phyloP scores from a whole-genome alignment of 2,888 invertebrate species.

The Hololepta plana region DNA sequence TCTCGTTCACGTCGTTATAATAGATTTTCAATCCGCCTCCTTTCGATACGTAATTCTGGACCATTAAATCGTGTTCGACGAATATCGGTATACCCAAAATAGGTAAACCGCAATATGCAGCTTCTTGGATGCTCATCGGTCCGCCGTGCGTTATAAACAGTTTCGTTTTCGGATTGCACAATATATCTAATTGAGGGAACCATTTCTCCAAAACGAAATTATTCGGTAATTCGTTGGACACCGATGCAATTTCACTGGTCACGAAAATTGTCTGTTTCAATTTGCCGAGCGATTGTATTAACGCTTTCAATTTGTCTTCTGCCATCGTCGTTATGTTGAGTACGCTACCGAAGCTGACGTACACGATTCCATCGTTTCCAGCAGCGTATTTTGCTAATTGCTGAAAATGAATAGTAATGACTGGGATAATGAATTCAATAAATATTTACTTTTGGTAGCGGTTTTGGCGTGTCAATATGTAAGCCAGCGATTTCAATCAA shows the following conservation, averaged over 20 bases:
- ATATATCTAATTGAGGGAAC: conserved; percentile 9
- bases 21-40: conserved; percentile 12
- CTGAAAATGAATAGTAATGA: conserved; percentile 15
- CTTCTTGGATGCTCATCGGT: conserved; percentile 39
- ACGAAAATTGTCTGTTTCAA: conserved; percentile 14
- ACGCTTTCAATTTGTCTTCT: conserved; percentile 7
- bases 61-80: conserved; percentile 25
- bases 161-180: conserved; percentile 31
- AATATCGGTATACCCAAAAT: conserved; percentile 35
- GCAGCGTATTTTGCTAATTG: conserved; percentile 24
- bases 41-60: conserved; percentile 13
- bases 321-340: conserved; percentile 10
- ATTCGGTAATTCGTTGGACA: conserved; percentile 5
- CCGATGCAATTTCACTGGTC: conserved; percentile 12
- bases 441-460: conserved; percentile 7
- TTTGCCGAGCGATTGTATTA: conserved; percentile 13
- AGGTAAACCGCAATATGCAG: conserved; percentile 35
- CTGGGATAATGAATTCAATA: background rate
- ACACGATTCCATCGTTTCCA: conserved; percentile 23
- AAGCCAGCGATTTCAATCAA: conserved; percentile 30
- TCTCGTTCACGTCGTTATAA: conserved; percentile 6
- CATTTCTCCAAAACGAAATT: conserved; percentile 8
- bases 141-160: conserved; percentile 45
- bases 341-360: conserved; percentile 16
- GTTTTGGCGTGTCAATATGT: conserved; percentile 21